phyloP scores from a whole-genome alignment of 2,888 invertebrate genomes.

The Tridacna crocea region DNA sequence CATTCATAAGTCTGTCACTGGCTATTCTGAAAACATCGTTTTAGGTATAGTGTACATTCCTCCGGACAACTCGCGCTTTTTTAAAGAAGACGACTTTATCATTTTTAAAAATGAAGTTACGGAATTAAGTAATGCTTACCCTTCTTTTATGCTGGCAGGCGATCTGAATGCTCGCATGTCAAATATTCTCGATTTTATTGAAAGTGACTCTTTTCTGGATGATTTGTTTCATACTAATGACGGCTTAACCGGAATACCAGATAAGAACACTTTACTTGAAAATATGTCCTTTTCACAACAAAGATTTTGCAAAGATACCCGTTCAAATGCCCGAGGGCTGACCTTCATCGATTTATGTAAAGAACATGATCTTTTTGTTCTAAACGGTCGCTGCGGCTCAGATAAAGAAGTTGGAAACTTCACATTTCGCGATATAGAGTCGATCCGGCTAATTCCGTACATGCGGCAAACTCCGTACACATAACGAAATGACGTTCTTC shows the following conservation, averaged over 20 bases:
- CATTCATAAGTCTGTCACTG: neutral
- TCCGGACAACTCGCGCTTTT: neutral
- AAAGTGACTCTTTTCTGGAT: slow-evolving; percentile 17
- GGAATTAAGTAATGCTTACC: neutral
- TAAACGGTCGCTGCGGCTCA: slow-evolving; percentile 11
- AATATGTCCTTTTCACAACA: neutral
- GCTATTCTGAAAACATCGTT: neutral
- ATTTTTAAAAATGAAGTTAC: neutral
- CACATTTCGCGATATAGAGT: slow-evolving; percentile 15
- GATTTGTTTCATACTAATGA: slow-evolving; percentile 26
- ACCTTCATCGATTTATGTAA: neutral
- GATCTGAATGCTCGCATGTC: neutral
- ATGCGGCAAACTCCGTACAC: too few species aligned
- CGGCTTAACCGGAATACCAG: neutral
- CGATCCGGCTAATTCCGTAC: too few species aligned
- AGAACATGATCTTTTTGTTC: neutral
- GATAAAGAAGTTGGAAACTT: slow-evolving; percentile 1
- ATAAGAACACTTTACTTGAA: neutral
- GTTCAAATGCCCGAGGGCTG: slow-evolving; percentile 10
- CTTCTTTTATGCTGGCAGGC: neutral
- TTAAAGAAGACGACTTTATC: neutral
- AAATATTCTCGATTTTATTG: slow-evolving; percentile 19
- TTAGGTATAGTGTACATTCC: slow-evolving; percentile 1
- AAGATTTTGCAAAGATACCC: neutral
- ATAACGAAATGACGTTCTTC: too few species aligned